These are phyloP conservation scores for Elegia similella DNA, from an alignment of 2,888 invertebrate genomes.

Conservation along the genomic window DNA sequence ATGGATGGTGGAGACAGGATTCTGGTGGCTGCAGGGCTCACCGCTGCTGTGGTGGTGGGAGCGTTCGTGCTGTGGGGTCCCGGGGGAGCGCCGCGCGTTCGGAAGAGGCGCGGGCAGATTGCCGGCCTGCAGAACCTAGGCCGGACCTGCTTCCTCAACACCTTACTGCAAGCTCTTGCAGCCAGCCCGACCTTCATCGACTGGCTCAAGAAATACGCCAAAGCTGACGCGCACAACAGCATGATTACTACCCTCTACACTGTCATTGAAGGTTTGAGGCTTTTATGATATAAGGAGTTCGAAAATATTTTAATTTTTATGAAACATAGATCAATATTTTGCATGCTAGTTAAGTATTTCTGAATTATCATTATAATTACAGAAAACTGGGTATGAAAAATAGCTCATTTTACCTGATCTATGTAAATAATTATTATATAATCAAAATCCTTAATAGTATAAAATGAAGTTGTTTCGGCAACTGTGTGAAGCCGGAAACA, in stretches of 20 bases:
- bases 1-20: slow-evolving; percentile 90
- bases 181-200: slow-evolving; percentile 91
- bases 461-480: too few species aligned
- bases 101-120: slow-evolving; percentile 86
- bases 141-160: slow-evolving; percentile 96
- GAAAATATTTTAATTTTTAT: too few species aligned
- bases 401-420: too few species aligned
- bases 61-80: slow-evolving; percentile 93
- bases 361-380: too few species aligned
- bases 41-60: slow-evolving; percentile 90
- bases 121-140: slow-evolving; percentile 95
- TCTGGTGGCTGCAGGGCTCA: slow-evolving; percentile 89
- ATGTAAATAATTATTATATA: too few species aligned
- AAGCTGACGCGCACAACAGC: slow-evolving; percentile 84
- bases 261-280: slow-evolving; percentile 85
- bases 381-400: too few species aligned
- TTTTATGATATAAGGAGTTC: neutral
- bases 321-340: too few species aligned
- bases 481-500: too few species aligned
- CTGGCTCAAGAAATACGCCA: slow-evolving; percentile 88
- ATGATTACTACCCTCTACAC: slow-evolving; percentile 88
- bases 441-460: too few species aligned
- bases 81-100: slow-evolving; percentile 82
- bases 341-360: neutral
- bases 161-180: slow-evolving; percentile 93